Conservation (phyloP, 2,797 vertebrate species). For the Galagoides demidoff region DNA sequence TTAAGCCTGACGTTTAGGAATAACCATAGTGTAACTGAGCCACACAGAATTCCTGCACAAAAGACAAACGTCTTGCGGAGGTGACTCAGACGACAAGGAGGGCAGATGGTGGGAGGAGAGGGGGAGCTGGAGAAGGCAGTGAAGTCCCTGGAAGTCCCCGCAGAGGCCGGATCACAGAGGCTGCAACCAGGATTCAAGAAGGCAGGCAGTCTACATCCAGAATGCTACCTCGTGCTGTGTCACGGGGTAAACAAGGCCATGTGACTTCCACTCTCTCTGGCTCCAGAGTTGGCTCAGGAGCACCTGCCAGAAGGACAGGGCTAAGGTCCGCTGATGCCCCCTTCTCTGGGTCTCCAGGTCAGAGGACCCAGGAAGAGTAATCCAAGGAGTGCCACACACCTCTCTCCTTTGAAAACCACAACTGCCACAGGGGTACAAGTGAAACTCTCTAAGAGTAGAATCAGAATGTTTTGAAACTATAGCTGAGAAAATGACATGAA, state of each 20-base stretch:
- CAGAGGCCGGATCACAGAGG: background rate
- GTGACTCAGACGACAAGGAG: background rate
- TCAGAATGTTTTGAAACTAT: too few relatives aligned
- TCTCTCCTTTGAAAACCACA: background rate
- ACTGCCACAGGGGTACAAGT: too few relatives aligned
- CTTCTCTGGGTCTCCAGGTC: background rate
- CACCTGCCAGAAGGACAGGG: background rate
- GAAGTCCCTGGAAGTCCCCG: background rate
- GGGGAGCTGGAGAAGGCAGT: background rate
- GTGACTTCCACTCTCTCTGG: background rate
- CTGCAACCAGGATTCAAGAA: background rate
- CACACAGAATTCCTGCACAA: background rate
- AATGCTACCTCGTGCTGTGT: background rate
- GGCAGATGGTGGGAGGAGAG: background rate
- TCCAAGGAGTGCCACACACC: background rate
- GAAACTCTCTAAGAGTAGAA: too few relatives aligned
- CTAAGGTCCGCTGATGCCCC: background rate
- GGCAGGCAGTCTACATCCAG: rapidly evolving
- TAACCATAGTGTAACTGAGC: rapidly evolving
- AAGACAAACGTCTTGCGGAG: background rate
- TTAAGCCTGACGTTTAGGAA: background rate
- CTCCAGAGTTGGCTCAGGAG: background rate
- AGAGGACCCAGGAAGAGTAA: background rate
- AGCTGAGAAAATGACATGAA: too few relatives aligned
- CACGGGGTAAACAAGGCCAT: background rate